Base-by-base conservation (phyloP, 2,113 vertebrate genomes). In the Saguinus imperator region DNA sequence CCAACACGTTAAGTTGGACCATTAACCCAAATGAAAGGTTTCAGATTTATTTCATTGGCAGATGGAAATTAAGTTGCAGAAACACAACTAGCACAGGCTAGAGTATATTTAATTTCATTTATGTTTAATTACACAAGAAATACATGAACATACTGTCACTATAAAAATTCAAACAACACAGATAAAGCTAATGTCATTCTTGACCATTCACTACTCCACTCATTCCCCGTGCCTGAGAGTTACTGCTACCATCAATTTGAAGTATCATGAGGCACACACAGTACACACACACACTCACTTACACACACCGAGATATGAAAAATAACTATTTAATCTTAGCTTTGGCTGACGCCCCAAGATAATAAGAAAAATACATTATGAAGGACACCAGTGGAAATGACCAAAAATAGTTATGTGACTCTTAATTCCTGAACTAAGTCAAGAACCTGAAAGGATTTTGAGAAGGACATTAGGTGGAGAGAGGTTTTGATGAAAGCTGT, bases 91-190 rank as follows among this genome's bases (percentile, higher is more conserved):
- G 75, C 27, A 61, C 73, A 86, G 40, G 70, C 79, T 57, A 86
- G 32, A 75, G 83, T 32, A 70, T 45, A 94, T 94, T 97, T 87
- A 76, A 94, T 94, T 87, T 95, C 77, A 90, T 84, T 95, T 90
- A 84, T 85, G 95, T 96, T 96, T 96, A 94, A 98, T 97, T 84
- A 85, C 13, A 57, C 29, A 43, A 93, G 90, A 48, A 87, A 83
- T 27, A 21, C 50, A 83, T 66, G 61, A 64, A 87, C 92, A 91
- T 88, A 87, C 45, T 77, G 45, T 89, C n/a, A 70, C 73, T 35
- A 20, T 89, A 81, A 92, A 97, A 88, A 88, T 25, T 83, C 85
- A 85, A 55, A 77, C 58, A 50, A 72, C 29, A 85, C 57, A 82
- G 58, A 73, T 58, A 72, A 94, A 61, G 32, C 57, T 64, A 70